A percentile compares a stretch with the other conserved stretches of the same genome.
Conservation (phyloP, 1,140 invertebrate species). For the Glomeris maerens region DNA sequence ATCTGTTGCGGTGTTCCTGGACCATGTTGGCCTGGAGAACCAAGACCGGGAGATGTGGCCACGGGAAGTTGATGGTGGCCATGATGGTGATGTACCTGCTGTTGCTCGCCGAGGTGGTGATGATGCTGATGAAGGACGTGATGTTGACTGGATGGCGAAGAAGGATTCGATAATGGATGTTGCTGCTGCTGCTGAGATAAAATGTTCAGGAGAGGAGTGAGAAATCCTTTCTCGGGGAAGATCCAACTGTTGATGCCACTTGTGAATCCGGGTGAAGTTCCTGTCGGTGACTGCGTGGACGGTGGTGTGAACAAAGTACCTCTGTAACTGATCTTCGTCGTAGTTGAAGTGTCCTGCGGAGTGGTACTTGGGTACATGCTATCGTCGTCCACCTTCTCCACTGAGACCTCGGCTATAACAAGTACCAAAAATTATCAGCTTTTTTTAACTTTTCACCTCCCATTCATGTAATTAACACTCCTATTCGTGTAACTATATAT, state of each 20-base stretch:
- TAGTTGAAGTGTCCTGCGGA: constrained; percentile 18
- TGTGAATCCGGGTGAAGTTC: constrained; percentile 10
- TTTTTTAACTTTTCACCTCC: too few species aligned
- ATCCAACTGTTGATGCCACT: constrained; percentile 3
- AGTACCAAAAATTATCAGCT: constrained; percentile 12
- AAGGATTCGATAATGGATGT: too few species aligned
- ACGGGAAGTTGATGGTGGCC: constrained; percentile 6
- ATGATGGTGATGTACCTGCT: constrained; percentile 2
- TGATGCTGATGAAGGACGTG: constrained; percentile 8
- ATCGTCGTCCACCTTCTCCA: constrained; percentile 17
- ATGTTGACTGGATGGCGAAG: constrained; percentile 10
- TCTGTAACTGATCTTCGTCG: constrained; percentile 30
- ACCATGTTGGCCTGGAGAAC: constrained; percentile 12
- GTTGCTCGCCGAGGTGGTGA: constrained; percentile 11
- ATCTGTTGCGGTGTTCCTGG: background rate
- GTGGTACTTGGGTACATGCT: constrained; percentile 20
- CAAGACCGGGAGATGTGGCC: background rate
- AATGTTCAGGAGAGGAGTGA: constrained; percentile 15
- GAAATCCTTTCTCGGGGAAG: constrained; percentile 10
- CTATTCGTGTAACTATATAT: too few species aligned
- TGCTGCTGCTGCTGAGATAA: constrained; percentile 13
- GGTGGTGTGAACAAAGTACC: constrained; percentile 27
- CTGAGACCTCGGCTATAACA: constrained; percentile 18
- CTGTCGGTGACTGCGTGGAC: constrained; percentile 16
- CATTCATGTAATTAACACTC: too few species aligned